Conservation (phyloP, 2,113 vertebrate species). For the Crypturellus undulatus region DNA sequence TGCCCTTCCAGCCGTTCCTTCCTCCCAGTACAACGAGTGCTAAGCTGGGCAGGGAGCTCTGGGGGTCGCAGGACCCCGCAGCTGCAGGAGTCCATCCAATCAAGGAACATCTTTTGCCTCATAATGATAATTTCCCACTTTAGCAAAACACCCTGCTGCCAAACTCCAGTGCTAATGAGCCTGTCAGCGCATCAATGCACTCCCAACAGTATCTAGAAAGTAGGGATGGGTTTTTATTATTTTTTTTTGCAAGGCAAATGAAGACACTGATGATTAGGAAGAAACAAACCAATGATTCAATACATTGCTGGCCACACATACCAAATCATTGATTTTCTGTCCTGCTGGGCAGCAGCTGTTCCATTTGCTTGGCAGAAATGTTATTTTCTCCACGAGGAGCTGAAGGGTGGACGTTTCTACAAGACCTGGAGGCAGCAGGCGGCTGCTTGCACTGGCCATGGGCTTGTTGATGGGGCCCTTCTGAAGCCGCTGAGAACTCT, state of each 20-base stretch:
- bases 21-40: background rate
- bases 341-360: constrained; percentile 72
- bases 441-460: background rate
- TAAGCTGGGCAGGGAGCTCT: background rate
- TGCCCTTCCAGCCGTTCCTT: constrained; percentile 2
- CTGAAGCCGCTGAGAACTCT: constrained; percentile 23
- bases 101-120: constrained; percentile 64
- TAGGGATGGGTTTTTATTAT: background rate
- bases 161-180: constrained; percentile 65
- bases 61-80: constrained; percentile 52
- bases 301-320: constrained; percentile 53
- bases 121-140: constrained; percentile 74
- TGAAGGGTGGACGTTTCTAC: background rate
- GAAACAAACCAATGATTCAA: constrained; percentile 65
- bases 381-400: background rate
- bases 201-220: constrained; percentile 49
- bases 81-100: constrained; percentile 69
- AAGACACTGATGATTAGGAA: constrained; percentile 67
- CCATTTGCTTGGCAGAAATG: constrained; percentile 33
- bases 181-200: constrained; percentile 54
- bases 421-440: background rate
- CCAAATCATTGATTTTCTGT: constrained; percentile 47
- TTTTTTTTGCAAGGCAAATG: constrained; percentile 71
- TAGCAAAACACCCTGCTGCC: constrained; percentile 69
- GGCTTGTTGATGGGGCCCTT: background rate